Evolutionary conservation across 2,797 vertebrate genomes (phyloP), one percentile per base, ranked within the genome.

Genomic region (Mareca penelope): DNA sequence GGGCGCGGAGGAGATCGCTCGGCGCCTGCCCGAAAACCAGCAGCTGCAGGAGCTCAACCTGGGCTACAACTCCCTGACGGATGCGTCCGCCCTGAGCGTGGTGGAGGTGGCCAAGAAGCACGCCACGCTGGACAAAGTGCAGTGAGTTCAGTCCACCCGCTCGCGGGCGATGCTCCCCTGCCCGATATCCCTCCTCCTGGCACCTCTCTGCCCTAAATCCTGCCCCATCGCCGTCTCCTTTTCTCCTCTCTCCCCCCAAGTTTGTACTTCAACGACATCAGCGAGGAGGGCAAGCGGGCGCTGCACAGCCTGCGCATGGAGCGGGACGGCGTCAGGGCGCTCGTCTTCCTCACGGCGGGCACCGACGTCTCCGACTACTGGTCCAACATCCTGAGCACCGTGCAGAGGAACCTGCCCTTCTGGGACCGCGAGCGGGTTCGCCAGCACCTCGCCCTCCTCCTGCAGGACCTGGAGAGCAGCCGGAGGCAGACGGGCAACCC

Each of bases 251-350:
- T 35, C 18, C 12, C 48, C 48, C 10, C 3, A 82, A 99, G 99
- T 75, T 97, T 99, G 94, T 99, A 99, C 85, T 98, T 99, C 96
- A 99, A 99, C 2, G 98, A 99, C 64, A 98, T 99, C 92, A 99
- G 98, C 1, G 98, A 99, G 26, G 98, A 97, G 7, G 99, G 98
- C 65, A 99, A 99, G 92, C 98, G 97, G 95, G 98, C 97, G 0
- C 97, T 99, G 17, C 97, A 98, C 19, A 98, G 97, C 6, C 93
- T 97, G 88, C 97, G 98, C 31, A 95, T 76, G 84, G 90, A 96
- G 29, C 95, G 93, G 7, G 97, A 98, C 0, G 94, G 96, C 0
- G 98, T 99, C 75, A 98, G 97, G 55, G 98, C 99, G 5, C 98
- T 99, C 95, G 98, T 98, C 7, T 99, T 99, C 4, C 98, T 99